A percentile compares a stretch with the other conserved stretches of the same genome.
Conservation (phyloP, 2,113 vertebrate species). For the human (Homo sapiens) region GRCh38 chr6:83909001-83909500, state of each 20-base stretch:
- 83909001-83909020: conserved; percentile 95
- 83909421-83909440: not conserved
- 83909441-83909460: not conserved
- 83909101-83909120: not conserved
- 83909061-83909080: conserved; percentile 89
- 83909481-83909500: not conserved
- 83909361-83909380: not conserved
- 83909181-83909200: not conserved
- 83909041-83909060: conserved; percentile 96
- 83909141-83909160: not conserved
- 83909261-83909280: not conserved
- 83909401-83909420: not conserved
- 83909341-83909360: not conserved
- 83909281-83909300: not conserved
- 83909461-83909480: not conserved
- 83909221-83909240: conserved; percentile 5
- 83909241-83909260: conserved; percentile 11
- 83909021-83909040: conserved; percentile 99
- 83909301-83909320: not conserved
- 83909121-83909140: not conserved
- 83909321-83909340: not conserved
- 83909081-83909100: conserved; percentile 87
- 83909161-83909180: not conserved
- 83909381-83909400: not conserved
- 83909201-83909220: not conserved